Evolutionary conservation across 1,140 invertebrate genomes (phyloP), one percentile per base, ranked within the genome.

Genomic region (Bombus vancouverensis): DNA sequence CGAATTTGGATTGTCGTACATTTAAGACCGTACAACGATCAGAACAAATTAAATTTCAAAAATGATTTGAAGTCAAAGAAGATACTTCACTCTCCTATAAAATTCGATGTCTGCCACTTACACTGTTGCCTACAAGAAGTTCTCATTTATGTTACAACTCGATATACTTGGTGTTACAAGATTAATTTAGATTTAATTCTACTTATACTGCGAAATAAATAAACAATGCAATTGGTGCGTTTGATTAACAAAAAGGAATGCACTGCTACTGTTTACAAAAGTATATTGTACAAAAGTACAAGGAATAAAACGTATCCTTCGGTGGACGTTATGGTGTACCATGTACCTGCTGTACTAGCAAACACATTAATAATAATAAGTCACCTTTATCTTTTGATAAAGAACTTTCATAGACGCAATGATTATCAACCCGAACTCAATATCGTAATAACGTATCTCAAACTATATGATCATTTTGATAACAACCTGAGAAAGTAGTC

Each of bases 401-500:
- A 18, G 44, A 47, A 0, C 18, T 34, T 34, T 22, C 66, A 37
- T 25, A 66, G 13, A 32, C 6, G 15, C 6, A 32, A 66, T 66
- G 1, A 32, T 32, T 15, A 66, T 18, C 1, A 32, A 18, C 8
- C 32, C 2, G 18, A 70, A 22, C 12, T 70, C 3, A 37, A 34
- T 34, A 9, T 34, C 32, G 25, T 70, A 70, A 70, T 22, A 39
- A 70, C 2, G 22, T 34, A 13, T 39, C 2, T 22, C 1, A 28
- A 39, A 39, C 1, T 1, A 22, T 22, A 0, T 25, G 22, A 15
- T 53, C 47, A 53, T 62, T n/a, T 47, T 44, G 2, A 12, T 28
- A 13, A 92, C 93, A 92, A 98, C 98, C 98, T 98, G 91, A 99
- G 96, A 94, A 99, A 99, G 95, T 99, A 99, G 94, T 99, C 98